phyloP scores from a whole-genome alignment of 2,888 invertebrate species.

The Anodontia alba region DNA sequence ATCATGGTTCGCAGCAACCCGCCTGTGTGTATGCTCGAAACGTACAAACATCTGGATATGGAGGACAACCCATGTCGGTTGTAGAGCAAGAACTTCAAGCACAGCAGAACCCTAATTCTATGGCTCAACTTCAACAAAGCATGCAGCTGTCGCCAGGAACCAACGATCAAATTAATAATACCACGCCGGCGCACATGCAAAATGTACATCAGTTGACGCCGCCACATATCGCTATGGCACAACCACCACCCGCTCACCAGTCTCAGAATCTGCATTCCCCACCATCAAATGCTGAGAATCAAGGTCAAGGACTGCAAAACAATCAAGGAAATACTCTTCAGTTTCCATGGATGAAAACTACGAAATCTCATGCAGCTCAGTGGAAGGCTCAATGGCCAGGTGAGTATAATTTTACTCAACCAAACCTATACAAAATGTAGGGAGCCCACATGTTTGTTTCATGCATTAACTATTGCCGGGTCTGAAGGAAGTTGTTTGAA shows the following conservation, averaged over 20 bases:
- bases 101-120: slow-evolving; percentile 40
- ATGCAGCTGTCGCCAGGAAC: slow-evolving; percentile 26
- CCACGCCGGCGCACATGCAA: slow-evolving; percentile 73
- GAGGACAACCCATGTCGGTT: slow-evolving; percentile 79
- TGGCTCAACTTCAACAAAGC: slow-evolving; percentile 49
- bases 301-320: slow-evolving; percentile 54
- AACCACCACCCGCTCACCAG: slow-evolving; percentile 73
- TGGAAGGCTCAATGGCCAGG: slow-evolving; percentile 84
- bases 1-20: slow-evolving; percentile 58
- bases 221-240: slow-evolving; percentile 54
- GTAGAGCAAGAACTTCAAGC: slow-evolving; percentile 73
- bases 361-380: slow-evolving; percentile 84
- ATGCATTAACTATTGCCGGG: no score
- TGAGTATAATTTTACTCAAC: slow-evolving; percentile 61
- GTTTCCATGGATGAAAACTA: slow-evolving; percentile 84
- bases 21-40: slow-evolving; percentile 74
- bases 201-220: slow-evolving; percentile 56
- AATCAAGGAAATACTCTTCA: slow-evolving; percentile 71
- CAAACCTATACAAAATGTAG: no score
- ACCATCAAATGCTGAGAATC: slow-evolving; percentile 45
- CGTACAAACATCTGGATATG: slow-evolving; percentile 64
- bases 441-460: no score
- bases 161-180: slow-evolving; percentile 61
- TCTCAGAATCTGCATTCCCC: slow-evolving; percentile 49
- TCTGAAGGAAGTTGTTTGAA: no score